Percentiles rank a stretch among this genome's conserved stretches.
Evolutionary conservation across 2,113 vertebrate genomes (phyloP).

Genomic region (Rhagologus leucostigma): DNA sequence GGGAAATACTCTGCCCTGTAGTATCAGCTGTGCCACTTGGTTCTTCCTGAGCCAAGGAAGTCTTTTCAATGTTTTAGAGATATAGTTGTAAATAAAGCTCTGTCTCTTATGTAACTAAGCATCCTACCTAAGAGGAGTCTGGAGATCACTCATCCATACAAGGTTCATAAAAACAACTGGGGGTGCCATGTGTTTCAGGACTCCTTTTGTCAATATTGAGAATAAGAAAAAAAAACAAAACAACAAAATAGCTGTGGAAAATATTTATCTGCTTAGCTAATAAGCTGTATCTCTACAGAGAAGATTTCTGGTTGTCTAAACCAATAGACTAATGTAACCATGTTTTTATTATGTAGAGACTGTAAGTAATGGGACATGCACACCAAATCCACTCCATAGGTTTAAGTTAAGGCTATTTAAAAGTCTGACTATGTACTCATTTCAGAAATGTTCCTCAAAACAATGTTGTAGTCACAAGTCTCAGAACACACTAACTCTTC

Average conservation of each 20-base stretch:
- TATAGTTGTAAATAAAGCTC: neutral
- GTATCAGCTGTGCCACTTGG: neutral
- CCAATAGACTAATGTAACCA: neutral
- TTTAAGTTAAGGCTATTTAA: neutral
- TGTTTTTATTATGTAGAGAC: neutral
- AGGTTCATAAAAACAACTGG: neutral
- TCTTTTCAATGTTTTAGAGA: neutral
- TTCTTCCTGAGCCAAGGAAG: neutral
- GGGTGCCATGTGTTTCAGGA: neutral
- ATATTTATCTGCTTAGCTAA: neutral
- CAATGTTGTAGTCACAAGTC: neutral
- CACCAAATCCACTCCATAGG: neutral
- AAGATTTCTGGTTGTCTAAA: neutral
- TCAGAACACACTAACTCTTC: neutral
- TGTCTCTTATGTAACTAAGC: neutral
- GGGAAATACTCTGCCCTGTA: neutral
- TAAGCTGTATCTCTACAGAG: neutral
- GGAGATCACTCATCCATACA: neutral
- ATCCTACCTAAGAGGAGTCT: neutral
- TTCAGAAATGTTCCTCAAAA: neutral
- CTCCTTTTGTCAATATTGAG: neutral
- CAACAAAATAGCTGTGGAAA: neutral
- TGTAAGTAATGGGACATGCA: neutral
- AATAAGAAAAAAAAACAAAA: neutral
- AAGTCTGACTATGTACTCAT: neutral